These are phyloP conservation scores for Cistogaster globosa DNA, from an alignment of 2,888 invertebrate genomes.

Conservation along the genomic window DNA sequence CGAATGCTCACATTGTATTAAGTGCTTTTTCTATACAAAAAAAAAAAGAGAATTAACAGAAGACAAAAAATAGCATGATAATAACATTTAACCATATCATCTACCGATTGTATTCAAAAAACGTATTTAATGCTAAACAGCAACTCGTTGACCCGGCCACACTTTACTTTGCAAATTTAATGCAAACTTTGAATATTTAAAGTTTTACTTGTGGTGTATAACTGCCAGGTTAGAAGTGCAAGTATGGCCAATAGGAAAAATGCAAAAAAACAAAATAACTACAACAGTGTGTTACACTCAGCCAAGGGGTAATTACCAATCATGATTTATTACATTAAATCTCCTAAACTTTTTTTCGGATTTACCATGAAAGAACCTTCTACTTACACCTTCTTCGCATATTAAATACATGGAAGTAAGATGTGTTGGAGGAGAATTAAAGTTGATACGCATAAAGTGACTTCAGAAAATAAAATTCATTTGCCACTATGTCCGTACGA, in stretches of 20 bases:
- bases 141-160: slow-evolving; percentile 66
- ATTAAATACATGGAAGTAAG: slow-evolving; percentile 29
- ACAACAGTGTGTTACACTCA: slow-evolving; percentile 70
- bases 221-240: slow-evolving; percentile 33
- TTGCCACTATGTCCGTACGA: slow-evolving; percentile 13
- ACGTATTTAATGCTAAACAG: slow-evolving; percentile 33
- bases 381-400: slow-evolving; percentile 65
- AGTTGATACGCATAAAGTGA: slow-evolving; percentile 68
- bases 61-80: slow-evolving; percentile 35
- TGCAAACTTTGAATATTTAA: slow-evolving; percentile 42
- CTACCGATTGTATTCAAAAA: slow-evolving; percentile 20
- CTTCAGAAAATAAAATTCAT: slow-evolving; percentile 45
- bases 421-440: slow-evolving; percentile 56
- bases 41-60: not conserved
- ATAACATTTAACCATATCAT: slow-evolving; percentile 54
- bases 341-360: slow-evolving; percentile 61
- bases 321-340: slow-evolving; percentile 80
- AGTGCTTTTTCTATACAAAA: not conserved
- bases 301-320: slow-evolving; percentile 82
- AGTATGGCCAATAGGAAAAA: slow-evolving; percentile 41
- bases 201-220: not conserved
- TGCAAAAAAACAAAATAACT: not conserved
- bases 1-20: not conserved
- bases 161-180: slow-evolving; percentile 36
- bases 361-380: slow-evolving; percentile 51